Evolutionary conservation across 92 coral and sea anemone genomes (phyloP).

Genomic region (Zoanthus solanderi): DNA sequence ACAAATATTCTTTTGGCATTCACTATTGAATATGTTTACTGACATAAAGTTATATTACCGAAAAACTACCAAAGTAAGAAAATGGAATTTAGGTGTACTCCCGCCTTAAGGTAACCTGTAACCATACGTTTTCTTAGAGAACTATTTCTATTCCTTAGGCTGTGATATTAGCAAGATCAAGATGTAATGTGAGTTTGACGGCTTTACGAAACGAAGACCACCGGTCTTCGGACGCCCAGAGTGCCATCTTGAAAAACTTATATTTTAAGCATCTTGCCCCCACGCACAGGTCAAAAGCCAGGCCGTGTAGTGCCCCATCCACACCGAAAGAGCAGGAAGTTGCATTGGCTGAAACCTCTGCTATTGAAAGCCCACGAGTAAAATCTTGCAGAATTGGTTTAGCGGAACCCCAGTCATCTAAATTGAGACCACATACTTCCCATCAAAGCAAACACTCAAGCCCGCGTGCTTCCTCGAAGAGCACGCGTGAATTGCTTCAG

Average conservation of each 20-base stretch:
- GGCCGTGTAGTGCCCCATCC: conserved; percentile 80
- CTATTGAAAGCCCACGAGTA: conserved; percentile 25
- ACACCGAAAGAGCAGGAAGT: conserved; percentile 67
- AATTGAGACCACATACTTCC: conserved; percentile 76
- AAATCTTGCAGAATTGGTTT: background rate
- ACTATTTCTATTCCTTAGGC: conserved; percentile 48
- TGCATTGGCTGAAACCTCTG: conserved; percentile 66
- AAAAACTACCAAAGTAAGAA: too few relatives aligned
- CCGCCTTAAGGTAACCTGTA: too few relatives aligned
- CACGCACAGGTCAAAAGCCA: conserved; percentile 24
- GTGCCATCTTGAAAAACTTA: background rate
- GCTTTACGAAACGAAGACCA: conserved; percentile 71
- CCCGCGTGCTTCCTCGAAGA: conserved; percentile 68
- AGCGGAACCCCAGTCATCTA: conserved; percentile 25
- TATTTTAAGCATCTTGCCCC: background rate
- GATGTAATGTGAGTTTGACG: conserved; percentile 81
- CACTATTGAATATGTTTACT: too few relatives aligned
- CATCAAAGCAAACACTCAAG: conserved; percentile 65
- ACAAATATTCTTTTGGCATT: too few relatives aligned
- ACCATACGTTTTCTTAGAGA: too few relatives aligned
- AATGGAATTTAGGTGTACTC: too few relatives aligned
- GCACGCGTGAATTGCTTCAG: conserved; percentile 66
- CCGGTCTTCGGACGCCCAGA: conserved; percentile 1
- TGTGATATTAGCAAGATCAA: conserved; percentile 77
- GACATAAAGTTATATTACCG: too few relatives aligned